A percentile compares a stretch with the other conserved stretches of the same genome.
These are phyloP conservation scores for Cephus rjabovi DNA, from an alignment of 2,888 invertebrate species.

Conservation along the genomic window DNA sequence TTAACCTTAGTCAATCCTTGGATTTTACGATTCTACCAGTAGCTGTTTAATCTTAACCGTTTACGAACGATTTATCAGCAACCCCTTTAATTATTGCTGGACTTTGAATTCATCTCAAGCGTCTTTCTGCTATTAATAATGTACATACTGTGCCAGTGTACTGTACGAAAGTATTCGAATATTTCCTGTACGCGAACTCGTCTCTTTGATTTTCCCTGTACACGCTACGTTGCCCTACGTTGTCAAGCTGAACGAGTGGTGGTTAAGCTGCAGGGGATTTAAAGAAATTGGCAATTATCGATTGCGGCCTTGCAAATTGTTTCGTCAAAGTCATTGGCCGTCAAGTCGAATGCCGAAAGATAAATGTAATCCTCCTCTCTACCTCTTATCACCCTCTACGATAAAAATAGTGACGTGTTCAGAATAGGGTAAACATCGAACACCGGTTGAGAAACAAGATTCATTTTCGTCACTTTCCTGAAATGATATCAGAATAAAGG, in stretches of 20 bases:
- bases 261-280: conserved; percentile 50
- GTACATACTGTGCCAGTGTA: background rate
- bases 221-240: background rate
- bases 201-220: background rate
- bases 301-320: conserved; percentile 52
- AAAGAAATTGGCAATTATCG: conserved; percentile 60
- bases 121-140: too few species aligned
- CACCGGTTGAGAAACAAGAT: background rate
- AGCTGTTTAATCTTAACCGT: background rate
- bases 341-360: background rate
- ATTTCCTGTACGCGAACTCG: background rate
- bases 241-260: conserved; percentile 1
- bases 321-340: conserved; percentile 29
- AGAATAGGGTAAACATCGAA: background rate
- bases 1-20: background rate
- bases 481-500: background rate
- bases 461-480: background rate
- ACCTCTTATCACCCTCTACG: background rate
- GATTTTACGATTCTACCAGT: background rate
- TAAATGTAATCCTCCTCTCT: background rate
- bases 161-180: background rate
- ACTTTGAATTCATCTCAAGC: background rate
- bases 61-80: background rate
- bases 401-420: background rate
- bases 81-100: background rate